These are phyloP conservation scores for Rotaria magnacalcarata DNA, from an alignment of 2,888 invertebrate species.

Conservation along the genomic window DNA sequence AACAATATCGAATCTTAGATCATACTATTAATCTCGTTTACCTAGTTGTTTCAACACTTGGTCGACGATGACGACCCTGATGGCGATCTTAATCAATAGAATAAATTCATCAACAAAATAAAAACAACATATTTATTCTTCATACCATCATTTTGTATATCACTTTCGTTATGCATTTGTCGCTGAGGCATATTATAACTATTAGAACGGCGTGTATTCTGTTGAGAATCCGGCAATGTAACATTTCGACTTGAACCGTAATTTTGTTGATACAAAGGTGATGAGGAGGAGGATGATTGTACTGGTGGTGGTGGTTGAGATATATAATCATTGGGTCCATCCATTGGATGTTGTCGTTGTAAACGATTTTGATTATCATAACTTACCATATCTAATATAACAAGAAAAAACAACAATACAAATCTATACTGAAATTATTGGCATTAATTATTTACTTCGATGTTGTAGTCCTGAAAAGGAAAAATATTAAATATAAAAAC, in stretches of 20 bases:
- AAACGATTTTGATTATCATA: background rate
- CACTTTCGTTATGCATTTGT: background rate
- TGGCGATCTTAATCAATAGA: background rate
- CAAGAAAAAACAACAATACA: background rate
- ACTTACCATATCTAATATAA: background rate
- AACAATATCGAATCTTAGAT: background rate
- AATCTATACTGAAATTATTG: background rate
- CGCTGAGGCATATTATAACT: background rate
- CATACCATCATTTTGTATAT: background rate
- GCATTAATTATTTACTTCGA: background rate
- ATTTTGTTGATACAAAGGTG: background rate
- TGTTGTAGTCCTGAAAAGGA: background rate
- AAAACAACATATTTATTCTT: background rate
- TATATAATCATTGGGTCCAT: background rate
- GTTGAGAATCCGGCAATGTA: background rate
- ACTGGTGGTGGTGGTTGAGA: background rate
- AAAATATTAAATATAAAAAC: background rate
- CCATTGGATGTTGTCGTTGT: background rate
- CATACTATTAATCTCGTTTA: background rate
- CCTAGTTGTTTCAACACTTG: conserved; percentile 1
- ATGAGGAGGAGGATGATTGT: background rate
- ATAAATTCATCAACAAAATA: background rate
- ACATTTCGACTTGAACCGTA: background rate
- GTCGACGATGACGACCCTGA: background rate
- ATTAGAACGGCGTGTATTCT: background rate